Base-by-base conservation (phyloP, 2,113 vertebrate species). In the Bubo blakistoni region DNA sequence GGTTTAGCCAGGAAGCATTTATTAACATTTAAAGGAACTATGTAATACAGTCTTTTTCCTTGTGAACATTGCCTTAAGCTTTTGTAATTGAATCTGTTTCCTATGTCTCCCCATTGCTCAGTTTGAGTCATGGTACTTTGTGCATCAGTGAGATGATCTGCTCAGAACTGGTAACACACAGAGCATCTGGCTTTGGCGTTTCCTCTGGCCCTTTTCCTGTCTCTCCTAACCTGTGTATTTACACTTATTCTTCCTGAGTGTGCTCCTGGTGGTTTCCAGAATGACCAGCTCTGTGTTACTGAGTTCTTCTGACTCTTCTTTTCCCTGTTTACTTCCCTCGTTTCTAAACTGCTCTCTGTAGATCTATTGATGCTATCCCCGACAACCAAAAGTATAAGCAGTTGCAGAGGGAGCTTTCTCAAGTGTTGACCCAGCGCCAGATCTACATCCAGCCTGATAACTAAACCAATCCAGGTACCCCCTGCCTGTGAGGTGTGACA, bases 371-470 rank as follows among this genome's bases (percentile, higher is more conserved):
- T 58, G 99, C 99, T 98, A 98, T 99, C 97, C 99, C 99, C 12
- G 99, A 99, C 99, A 99, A 99, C 98, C 98, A 99, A 99, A 99
- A 99, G 98, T 99, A 99, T 98, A 99, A 99, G 97, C 99, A 99
- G 99, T 98, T 99, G 98, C 99, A 99, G 99, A 99, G 99, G 97
- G 99, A 99, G 96, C 99, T 99, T 97, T 99, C 99, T 97, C 99
- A 99, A 98, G 99, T 99, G 97, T 98, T 99, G 98, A 99, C 99
- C 96, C 99, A 99, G 98, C 99, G 99, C 97, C 99, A 99, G 99
- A 99, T 99, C 99, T 99, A 99, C 99, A 99, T 99, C 98, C 99
- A 98, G 98, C 98, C 98, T 84, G 98, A 99, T 98, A 98, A 99
- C 95, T 99, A 99, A 99, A 96, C 97, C 94, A 88, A 94, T 96